Percentiles rank a stretch among this genome's conserved stretches.
Evolutionary conservation across 1,140 invertebrate genomes (phyloP).

Genomic region (Dysdera silvatica): DNA sequence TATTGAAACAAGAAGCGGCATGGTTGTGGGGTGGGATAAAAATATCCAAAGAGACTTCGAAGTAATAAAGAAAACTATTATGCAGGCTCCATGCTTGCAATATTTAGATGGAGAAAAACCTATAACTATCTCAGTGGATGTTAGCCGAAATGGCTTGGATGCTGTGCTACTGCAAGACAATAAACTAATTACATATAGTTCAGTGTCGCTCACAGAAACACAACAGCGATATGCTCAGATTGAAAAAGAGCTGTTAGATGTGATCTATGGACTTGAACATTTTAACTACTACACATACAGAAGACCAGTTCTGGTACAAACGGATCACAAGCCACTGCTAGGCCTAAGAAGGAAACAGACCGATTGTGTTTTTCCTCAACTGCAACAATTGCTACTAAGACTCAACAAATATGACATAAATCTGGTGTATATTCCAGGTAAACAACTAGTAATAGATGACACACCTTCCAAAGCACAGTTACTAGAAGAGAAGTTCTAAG

Average conservation of each 20-base stretch:
- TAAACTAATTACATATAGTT: conserved; percentile 22
- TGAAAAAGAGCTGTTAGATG: conserved; percentile 26
- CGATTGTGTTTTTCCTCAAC: conserved; percentile 7
- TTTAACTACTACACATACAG: conserved; percentile 35
- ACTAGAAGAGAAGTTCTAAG: neutral
- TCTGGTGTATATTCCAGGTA: conserved; percentile 14
- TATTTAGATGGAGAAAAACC: conserved; percentile 1
- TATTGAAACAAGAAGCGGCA: conserved; percentile 32
- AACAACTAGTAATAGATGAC: conserved; percentile 14
- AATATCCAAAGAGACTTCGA: conserved; percentile 15
- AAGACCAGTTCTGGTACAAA: conserved; percentile 11
- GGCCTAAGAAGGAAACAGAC: conserved; percentile 1
- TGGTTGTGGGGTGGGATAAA: conserved; percentile 22
- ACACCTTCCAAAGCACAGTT: neutral
- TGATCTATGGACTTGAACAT: conserved; percentile 27
- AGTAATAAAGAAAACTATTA: neutral
- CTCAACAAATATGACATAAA: conserved; percentile 15
- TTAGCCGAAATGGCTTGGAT: conserved; percentile 14
- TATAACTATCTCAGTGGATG: conserved; percentile 23
- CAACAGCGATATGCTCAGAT: conserved; percentile 27
- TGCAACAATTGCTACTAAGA: conserved; percentile 20
- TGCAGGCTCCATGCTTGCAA: neutral
- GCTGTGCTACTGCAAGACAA: conserved; percentile 22
- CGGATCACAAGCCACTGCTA: conserved; percentile 29
- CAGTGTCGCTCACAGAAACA: too few relatives aligned